Evolutionary conservation across 2,113 vertebrate genomes (phyloP).

Genomic region (Spilogale gracilis): DNA sequence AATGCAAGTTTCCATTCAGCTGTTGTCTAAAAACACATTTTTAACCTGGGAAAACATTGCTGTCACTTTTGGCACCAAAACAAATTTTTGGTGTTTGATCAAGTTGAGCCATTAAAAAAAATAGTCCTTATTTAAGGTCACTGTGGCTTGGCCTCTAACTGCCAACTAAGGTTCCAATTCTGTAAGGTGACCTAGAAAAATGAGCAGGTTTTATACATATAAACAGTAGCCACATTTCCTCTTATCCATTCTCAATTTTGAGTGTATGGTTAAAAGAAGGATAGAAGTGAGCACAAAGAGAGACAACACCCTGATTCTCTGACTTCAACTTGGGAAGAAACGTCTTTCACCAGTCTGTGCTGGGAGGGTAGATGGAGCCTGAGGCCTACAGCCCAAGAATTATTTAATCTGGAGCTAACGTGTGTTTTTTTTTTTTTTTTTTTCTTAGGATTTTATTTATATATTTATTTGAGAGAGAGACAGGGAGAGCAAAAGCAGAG

Average conservation of each 20-base stretch:
- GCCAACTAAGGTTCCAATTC: background rate
- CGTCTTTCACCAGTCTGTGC: accelerated
- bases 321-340: background rate
- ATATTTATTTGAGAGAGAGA: too few species aligned
- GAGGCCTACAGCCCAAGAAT: too few species aligned
- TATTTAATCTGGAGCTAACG: background rate
- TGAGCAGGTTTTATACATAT: background rate
- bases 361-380: background rate
- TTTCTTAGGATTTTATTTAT: too few species aligned
- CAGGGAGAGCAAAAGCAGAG: too few species aligned
- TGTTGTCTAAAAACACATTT: constrained; percentile 55
- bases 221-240: background rate
- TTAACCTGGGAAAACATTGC: constrained; percentile 54
- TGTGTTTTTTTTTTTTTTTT: too few species aligned
- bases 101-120: background rate
- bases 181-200: background rate
- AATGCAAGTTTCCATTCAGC: constrained; percentile 52
- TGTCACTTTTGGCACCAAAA: constrained; percentile 56
- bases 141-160: constrained; percentile 10
- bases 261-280: background rate
- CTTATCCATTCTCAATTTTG: background rate
- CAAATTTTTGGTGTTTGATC: constrained; percentile 54
- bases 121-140: background rate
- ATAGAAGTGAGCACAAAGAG: background rate
- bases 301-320: background rate